phyloP scores from a whole-genome alignment of 53 echinoderm and acorn worm genomes.

The Henricia sp. region DNA sequence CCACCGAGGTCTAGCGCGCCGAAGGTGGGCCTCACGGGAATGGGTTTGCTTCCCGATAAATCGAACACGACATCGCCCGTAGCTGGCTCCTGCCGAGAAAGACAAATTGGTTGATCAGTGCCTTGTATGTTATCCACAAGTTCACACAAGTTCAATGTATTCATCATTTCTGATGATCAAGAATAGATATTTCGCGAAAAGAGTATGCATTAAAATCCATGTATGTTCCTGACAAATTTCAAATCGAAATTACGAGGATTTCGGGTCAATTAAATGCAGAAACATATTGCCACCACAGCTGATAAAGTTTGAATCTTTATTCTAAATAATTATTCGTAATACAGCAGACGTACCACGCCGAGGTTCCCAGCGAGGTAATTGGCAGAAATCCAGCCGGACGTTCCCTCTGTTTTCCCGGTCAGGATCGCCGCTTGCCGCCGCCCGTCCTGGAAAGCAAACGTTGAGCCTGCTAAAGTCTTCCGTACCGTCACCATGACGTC shows the following conservation, averaged over 20 bases:
- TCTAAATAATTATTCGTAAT: too few species aligned
- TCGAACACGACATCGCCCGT: not conserved
- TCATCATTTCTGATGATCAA: too few species aligned
- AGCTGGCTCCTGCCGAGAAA: constrained; percentile 1
- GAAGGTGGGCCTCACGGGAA: constrained; percentile 21
- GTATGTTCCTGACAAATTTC: too few species aligned
- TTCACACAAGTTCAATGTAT: too few species aligned
- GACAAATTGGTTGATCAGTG: not conserved
- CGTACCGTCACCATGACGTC: constrained; percentile 41
- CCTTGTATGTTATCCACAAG: too few species aligned
- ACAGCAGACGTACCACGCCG: too few species aligned
- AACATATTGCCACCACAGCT: too few species aligned
- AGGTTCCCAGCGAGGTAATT: constrained; percentile 66
- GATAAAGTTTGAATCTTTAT: too few species aligned
- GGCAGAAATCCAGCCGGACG: constrained; percentile 63
- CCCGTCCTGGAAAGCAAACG: constrained; percentile 27
- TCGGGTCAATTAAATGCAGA: too few species aligned
- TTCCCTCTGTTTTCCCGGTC: constrained; percentile 58
- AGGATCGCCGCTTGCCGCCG: constrained; percentile 51
- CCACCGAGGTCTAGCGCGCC: constrained; percentile 74
- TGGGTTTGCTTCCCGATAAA: not conserved
- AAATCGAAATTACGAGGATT: too few species aligned
- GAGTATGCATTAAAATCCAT: too few species aligned
- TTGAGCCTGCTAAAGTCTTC: constrained; percentile 1
- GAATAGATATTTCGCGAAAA: too few species aligned